Percentiles rank a stretch among this genome's conserved stretches.
phyloP scores from a whole-genome alignment of 2,888 invertebrate genomes.

The Xanthorhoe spadicearia region DNA sequence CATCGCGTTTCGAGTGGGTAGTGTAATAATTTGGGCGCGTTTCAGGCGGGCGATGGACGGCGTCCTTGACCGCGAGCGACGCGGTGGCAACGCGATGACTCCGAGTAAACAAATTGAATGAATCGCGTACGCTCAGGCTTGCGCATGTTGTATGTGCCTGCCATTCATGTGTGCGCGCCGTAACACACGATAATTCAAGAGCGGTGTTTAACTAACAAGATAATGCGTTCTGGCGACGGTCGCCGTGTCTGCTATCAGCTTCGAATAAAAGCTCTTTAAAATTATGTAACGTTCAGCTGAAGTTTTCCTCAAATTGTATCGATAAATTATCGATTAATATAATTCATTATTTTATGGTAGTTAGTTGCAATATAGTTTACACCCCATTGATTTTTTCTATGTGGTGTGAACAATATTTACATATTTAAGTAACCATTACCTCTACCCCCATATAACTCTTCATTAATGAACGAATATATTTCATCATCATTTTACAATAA shows the following conservation, averaged over 20 bases:
- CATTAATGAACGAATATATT: not conserved
- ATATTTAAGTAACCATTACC: not conserved
- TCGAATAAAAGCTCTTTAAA: conserved; percentile 31
- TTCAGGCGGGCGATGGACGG: conserved; percentile 70
- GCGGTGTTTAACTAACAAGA: conserved; percentile 69
- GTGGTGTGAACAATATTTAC: too few relatives aligned
- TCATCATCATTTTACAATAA: too few relatives aligned
- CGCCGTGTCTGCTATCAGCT: conserved; percentile 37
- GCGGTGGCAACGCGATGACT: conserved; percentile 63
- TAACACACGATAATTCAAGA: conserved; percentile 77
- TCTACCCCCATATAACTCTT: not conserved
- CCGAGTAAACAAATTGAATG: conserved; percentile 82
- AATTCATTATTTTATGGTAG: not conserved
- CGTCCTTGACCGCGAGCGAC: conserved; percentile 76
- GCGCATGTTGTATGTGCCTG: conserved; percentile 63
- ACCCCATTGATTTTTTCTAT: too few relatives aligned
- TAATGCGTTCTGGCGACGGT: conserved; percentile 48
- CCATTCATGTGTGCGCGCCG: conserved; percentile 81
- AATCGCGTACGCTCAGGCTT: conserved; percentile 78
- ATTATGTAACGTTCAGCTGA: not conserved
- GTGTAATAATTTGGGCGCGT: conserved; percentile 52
- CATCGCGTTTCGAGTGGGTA: conserved; percentile 53
- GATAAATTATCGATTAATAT: too few relatives aligned
- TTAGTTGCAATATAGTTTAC: not conserved
- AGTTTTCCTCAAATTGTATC: not conserved